phyloP scores from a whole-genome alignment of 2,113 vertebrate genomes.

The Hemibagrus wyckioides region DNA sequence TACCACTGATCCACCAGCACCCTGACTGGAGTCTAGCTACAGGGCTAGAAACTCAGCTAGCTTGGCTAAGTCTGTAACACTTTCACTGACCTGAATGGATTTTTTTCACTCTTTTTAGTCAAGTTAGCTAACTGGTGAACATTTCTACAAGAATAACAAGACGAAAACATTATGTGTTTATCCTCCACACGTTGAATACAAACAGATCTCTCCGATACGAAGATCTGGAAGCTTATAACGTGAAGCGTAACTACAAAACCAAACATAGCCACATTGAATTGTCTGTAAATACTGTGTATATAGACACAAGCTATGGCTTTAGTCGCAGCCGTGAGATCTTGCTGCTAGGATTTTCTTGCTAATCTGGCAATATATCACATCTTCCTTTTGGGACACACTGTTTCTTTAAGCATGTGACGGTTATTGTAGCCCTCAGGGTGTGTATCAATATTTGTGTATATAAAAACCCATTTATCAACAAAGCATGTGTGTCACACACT shows the following conservation, averaged over 20 bases:
- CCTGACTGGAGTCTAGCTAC: background rate
- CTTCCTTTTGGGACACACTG: background rate
- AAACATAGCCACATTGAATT: background rate
- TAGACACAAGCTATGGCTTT: background rate
- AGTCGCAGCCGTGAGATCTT: background rate
- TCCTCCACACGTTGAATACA: background rate
- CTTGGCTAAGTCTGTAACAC: background rate
- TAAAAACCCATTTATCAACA: conserved; percentile 8
- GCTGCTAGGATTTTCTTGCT: background rate
- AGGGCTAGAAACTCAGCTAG: background rate
- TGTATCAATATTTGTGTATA: background rate
- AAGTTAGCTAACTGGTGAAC: too few relatives aligned
- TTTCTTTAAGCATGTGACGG: background rate
- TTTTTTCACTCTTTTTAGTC: too few relatives aligned
- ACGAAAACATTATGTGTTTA: background rate
- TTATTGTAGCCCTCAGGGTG: background rate
- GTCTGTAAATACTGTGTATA: background rate
- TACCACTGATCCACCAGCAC: too few relatives aligned
- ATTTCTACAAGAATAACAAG: too few relatives aligned
- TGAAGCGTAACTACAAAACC: too few relatives aligned
- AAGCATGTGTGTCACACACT: conserved; percentile 3
- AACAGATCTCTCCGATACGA: background rate
- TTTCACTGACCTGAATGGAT: background rate
- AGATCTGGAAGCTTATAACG: too few relatives aligned
- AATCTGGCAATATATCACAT: background rate